A percentile compares a stretch with the other conserved stretches of the same genome.
Conservation (phyloP, 2,888 invertebrate genomes). For the Agonopterix alstromeriana region DNA sequence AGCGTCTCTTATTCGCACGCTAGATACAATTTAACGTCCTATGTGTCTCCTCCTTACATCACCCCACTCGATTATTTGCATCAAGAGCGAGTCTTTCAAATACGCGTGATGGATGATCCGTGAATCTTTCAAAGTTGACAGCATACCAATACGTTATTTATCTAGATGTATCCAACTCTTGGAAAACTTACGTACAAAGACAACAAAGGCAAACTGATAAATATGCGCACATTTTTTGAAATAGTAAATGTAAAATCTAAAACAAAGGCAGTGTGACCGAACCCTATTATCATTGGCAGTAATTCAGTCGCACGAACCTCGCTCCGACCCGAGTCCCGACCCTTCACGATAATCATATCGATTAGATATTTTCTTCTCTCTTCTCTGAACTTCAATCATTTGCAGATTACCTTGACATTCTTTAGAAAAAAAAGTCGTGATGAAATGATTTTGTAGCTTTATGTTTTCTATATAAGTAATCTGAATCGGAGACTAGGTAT, state of each 20-base stretch:
- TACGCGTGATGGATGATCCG: too few relatives aligned
- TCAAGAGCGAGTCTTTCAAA: conserved; percentile 8
- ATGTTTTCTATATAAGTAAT: too few relatives aligned
- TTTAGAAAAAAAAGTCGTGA: not conserved
- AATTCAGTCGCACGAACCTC: conserved; percentile 32
- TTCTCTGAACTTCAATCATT: conserved; percentile 24
- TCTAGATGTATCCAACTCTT: too few relatives aligned
- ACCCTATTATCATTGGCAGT: conserved; percentile 36
- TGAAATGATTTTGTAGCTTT: too few relatives aligned
- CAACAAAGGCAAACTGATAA: too few relatives aligned
- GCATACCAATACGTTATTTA: too few relatives aligned
- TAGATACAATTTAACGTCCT: not conserved
- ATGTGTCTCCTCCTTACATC: too few relatives aligned
- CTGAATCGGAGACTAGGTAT: too few relatives aligned
- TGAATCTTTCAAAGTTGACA: too few relatives aligned
- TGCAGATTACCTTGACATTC: conserved; percentile 15
- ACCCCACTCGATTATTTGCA: conserved; percentile 13
- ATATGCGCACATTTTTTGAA: too few relatives aligned
- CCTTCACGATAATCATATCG: conserved; percentile 47
- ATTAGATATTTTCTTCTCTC: conserved; percentile 46
- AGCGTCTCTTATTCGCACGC: conserved; percentile 30
- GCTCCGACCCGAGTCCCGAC: not conserved
- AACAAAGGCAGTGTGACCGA: not conserved
- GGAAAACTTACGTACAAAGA: too few relatives aligned
- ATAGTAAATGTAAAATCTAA: not conserved